Conservation (phyloP, 2,113 vertebrate species). For the Rattus rattus region DNA sequence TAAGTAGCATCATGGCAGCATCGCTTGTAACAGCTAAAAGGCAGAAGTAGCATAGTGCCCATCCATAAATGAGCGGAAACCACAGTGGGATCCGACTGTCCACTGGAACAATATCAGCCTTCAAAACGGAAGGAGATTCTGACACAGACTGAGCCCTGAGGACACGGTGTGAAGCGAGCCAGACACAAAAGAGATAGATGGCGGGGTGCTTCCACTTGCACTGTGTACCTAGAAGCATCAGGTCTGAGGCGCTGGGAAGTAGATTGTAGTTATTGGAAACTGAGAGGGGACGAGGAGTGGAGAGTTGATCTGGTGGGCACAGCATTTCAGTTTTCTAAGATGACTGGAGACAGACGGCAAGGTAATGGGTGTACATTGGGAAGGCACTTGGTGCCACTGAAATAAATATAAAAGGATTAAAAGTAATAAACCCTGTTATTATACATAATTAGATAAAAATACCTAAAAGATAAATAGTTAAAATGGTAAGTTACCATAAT, state of each 20-base stretch:
- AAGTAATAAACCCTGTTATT: background rate
- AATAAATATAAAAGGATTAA: background rate
- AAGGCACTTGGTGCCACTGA: background rate
- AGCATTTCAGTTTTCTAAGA: background rate
- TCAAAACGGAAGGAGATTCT: background rate
- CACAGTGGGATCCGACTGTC: background rate
- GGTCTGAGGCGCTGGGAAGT: too few relatives aligned
- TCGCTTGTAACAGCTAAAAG: background rate
- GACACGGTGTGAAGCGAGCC: background rate
- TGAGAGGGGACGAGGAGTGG: too few relatives aligned
- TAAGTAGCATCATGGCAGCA: background rate
- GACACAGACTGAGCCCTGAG: background rate
- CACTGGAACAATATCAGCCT: background rate
- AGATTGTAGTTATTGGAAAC: background rate
- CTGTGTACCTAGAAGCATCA: too few relatives aligned
- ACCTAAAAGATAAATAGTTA: background rate
- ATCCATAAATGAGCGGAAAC: background rate
- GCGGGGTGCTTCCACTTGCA: background rate
- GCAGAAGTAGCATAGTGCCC: background rate
- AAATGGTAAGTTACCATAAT: background rate
- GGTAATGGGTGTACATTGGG: background rate
- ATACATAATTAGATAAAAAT: background rate
- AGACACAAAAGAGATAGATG: background rate
- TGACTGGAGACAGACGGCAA: background rate
- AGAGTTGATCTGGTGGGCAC: background rate